phyloP scores from a whole-genome alignment of 2,113 vertebrate genomes.

The Spea bombifrons region DNA sequence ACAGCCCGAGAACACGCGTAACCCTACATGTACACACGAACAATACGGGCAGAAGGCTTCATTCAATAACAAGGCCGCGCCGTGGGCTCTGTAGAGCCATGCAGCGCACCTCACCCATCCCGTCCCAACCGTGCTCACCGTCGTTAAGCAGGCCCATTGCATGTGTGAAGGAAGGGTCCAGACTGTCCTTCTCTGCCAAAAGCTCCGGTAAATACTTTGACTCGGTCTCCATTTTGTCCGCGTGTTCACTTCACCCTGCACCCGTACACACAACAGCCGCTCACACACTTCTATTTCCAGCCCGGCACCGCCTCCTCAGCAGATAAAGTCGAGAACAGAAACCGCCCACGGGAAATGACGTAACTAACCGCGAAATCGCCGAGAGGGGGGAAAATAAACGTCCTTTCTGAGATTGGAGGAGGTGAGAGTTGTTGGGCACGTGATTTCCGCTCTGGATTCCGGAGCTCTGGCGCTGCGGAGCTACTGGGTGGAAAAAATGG shows the following conservation, averaged over 20 bases:
- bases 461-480: too few species aligned
- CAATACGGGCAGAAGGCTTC: too few species aligned
- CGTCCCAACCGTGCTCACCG: constrained; percentile 58
- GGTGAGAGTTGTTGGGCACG: too few species aligned
- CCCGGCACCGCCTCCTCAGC: background rate
- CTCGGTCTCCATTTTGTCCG: constrained; percentile 76
- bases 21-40: too few species aligned
- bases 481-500: too few species aligned
- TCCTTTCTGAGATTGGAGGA: too few species aligned
- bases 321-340: constrained; percentile 10
- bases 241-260: too few species aligned
- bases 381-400: background rate
- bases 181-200: constrained; percentile 92
- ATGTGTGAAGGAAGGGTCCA: constrained; percentile 93
- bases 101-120: background rate
- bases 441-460: too few species aligned
- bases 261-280: background rate
- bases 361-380: background rate
- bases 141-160: constrained; percentile 83
- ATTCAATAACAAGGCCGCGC: too few species aligned
- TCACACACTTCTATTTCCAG: too few species aligned
- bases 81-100: background rate
- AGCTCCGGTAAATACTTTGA: constrained; percentile 92
- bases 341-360: constrained; percentile 36
- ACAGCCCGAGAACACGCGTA: too few species aligned